Percentiles rank a stretch among this genome's conserved stretches.
Conservation (phyloP, 2,888 invertebrate species). For the Mythimna pallens region DNA sequence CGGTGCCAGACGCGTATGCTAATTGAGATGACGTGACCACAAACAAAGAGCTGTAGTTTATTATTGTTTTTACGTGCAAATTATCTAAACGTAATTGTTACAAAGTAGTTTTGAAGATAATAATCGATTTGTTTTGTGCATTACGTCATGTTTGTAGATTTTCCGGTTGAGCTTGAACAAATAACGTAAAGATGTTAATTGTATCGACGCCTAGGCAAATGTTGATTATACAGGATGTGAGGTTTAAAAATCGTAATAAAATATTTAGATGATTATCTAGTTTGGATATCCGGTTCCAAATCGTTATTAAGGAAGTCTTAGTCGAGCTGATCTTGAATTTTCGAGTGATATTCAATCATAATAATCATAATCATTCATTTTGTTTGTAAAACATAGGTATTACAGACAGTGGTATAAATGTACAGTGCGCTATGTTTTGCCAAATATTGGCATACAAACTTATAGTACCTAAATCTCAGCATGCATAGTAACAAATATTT, state of each 20-base stretch:
- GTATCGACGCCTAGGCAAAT: conserved; percentile 14
- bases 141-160: conserved; percentile 44
- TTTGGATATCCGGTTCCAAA: conserved; percentile 19
- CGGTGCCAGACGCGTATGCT: conserved; percentile 42
- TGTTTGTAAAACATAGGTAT: too few relatives aligned
- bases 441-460: too few relatives aligned
- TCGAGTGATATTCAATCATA: neutral
- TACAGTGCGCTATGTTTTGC: too few relatives aligned
- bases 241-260: conserved; percentile 2
- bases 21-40: conserved; percentile 56
- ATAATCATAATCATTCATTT: too few relatives aligned
- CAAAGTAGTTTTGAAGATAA: conserved; percentile 33
- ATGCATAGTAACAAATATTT: too few relatives aligned
- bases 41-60: conserved; percentile 33
- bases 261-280: conserved; percentile 9
- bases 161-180: conserved; percentile 42
- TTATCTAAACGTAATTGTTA: conserved; percentile 47
- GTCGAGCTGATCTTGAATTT: conserved; percentile 8
- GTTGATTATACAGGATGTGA: conserved; percentile 33
- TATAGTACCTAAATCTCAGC: too few relatives aligned
- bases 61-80: conserved; percentile 43
- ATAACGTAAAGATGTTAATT: conserved; percentile 43
- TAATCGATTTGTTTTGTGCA: conserved; percentile 41
- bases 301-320: neutral
- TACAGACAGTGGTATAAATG: too few relatives aligned